Percentiles rank a stretch among this genome's conserved stretches.
phyloP scores from a whole-genome alignment of 2,113 vertebrate genomes.

The Hassar affinis region DNA sequence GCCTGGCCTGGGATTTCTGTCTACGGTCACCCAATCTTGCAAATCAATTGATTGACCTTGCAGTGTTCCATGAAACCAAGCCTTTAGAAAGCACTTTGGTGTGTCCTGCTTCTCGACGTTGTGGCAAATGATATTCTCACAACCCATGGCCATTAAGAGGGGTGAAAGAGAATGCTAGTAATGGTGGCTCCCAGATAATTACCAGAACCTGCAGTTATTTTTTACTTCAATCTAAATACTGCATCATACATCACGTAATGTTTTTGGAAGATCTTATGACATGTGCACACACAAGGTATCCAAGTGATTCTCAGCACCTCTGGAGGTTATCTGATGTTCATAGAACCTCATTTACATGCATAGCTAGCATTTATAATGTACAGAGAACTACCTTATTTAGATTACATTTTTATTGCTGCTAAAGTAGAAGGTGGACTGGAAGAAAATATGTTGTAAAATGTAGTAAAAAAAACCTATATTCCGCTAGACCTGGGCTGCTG shows the following conservation, averaged over 20 bases:
- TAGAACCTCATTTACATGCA: slow-evolving; percentile 3
- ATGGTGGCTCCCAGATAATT: background rate
- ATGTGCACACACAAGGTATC: background rate
- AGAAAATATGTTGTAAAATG: slow-evolving; percentile 27
- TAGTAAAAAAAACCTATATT: slow-evolving; percentile 55
- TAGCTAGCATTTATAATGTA: slow-evolving; percentile 55
- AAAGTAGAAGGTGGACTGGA: slow-evolving; percentile 56
- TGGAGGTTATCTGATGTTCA: background rate
- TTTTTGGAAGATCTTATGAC: background rate
- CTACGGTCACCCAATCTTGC: background rate
- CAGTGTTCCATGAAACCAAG: background rate
- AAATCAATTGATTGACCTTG: background rate
- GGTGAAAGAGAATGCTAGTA: background rate
- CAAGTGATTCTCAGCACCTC: background rate
- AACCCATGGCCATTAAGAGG: background rate
- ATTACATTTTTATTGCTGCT: slow-evolving; percentile 68
- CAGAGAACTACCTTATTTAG: slow-evolving; percentile 55
- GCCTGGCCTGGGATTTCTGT: background rate
- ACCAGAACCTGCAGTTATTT: too few relatives aligned
- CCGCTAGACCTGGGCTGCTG: slow-evolving; percentile 56
- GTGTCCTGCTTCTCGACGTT: background rate
- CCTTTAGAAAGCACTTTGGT: background rate
- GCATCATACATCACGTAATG: background rate
- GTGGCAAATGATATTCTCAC: background rate
- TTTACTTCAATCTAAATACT: background rate